These are phyloP conservation scores for Chaetorhynchus papuensis DNA, from an alignment of 2,113 vertebrate species.

Conservation along the genomic window DNA sequence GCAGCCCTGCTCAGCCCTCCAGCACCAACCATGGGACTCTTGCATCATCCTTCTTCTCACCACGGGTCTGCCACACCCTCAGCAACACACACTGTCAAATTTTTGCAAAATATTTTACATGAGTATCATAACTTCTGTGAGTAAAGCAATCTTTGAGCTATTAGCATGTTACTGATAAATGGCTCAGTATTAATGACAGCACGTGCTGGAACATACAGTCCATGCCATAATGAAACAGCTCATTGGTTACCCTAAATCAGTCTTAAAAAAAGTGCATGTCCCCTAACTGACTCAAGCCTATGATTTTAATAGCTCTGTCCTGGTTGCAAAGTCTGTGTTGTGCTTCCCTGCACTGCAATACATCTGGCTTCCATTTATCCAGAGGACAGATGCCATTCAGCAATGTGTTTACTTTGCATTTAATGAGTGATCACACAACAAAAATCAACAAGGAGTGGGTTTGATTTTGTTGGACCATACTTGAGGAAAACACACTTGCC, in stretches of 20 bases:
- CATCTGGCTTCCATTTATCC: background rate
- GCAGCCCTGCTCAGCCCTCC: background rate
- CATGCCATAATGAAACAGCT: background rate
- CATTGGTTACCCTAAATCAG: background rate
- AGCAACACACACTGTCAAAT: background rate
- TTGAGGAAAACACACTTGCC: background rate
- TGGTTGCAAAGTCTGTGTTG: background rate
- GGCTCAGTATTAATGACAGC: background rate
- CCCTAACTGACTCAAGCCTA: background rate
- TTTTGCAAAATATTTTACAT: background rate
- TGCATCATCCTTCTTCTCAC: background rate
- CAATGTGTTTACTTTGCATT: background rate
- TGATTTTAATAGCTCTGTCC: background rate
- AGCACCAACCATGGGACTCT: background rate
- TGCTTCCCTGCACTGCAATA: background rate
- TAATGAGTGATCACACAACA: background rate
- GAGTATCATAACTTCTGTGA: background rate
- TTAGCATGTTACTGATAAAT: background rate
- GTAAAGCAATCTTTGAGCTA: background rate
- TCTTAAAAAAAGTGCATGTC: background rate
- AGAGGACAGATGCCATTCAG: constrained; percentile 8
- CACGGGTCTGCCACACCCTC: background rate
- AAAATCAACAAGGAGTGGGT: background rate
- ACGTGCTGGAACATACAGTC: background rate
- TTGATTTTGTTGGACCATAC: background rate